These are phyloP conservation scores for Crax fasciolata DNA, from an alignment of 2,797 vertebrate species.

Conservation along the genomic window DNA sequence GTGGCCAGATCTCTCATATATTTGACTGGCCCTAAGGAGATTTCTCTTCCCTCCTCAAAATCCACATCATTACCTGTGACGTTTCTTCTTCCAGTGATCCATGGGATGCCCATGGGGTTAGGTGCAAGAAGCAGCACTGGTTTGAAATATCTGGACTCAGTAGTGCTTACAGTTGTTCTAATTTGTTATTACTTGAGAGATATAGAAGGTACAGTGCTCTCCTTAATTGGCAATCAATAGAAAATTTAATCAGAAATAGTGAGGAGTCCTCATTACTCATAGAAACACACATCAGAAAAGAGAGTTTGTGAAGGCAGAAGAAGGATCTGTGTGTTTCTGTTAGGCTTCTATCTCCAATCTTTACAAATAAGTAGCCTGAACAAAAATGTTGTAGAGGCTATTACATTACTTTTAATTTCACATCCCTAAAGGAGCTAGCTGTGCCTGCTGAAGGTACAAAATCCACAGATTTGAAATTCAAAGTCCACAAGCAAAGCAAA, in stretches of 20 bases:
- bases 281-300: background rate
- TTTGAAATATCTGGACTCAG: background rate
- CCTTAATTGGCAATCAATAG: background rate
- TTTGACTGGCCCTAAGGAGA: background rate
- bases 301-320: background rate
- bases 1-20: background rate
- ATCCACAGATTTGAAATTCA: background rate
- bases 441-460: background rate
- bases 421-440: background rate
- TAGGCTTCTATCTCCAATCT: background rate
- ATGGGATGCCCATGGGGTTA: conserved; percentile 35
- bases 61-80: background rate
- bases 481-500: background rate
- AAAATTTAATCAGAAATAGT: background rate
- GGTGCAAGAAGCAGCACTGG: conserved; percentile 79
- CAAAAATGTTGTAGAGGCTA: background rate
- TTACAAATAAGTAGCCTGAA: background rate
- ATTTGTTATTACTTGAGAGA: background rate
- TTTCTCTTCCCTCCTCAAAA: background rate
- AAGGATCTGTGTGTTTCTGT: background rate
- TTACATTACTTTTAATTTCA: background rate
- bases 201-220: background rate
- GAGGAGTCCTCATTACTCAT: background rate
- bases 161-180: background rate
- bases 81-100: background rate